Base-by-base conservation (phyloP, 2,797 vertebrate genomes). In the Eleutherodactylus coqui region DNA sequence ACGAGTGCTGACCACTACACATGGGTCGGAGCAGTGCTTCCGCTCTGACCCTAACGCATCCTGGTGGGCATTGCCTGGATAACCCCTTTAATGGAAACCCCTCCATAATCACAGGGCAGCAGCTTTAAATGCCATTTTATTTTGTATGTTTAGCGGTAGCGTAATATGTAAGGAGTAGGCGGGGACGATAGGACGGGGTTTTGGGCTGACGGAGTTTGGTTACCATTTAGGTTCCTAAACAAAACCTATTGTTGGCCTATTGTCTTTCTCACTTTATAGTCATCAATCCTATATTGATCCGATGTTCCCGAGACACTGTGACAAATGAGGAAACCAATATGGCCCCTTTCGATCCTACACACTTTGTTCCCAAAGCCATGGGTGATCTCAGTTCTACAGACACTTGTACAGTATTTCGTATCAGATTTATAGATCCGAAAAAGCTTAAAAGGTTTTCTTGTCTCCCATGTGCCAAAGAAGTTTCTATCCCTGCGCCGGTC, bases 301-400 rank as follows among this genome's bases (percentile, higher is more conserved):
- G 8, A 2, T 78, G 88, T 76, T 86, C 55, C 51, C 60, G 16
- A 67, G 87, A 88, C 88, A 89, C 88, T 49, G 60, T 88, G 89
- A 91, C 85, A 91, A 91, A 89, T 80, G 75, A 89, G 83, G 90
- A 87, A 88, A 91, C 88, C 75, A 73, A 17, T n/a, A 32, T 11
- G 24, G 89, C 88, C 85, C 21, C 49, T 2, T 91, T 93, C 89
- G 81, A n/a, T 91, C 92, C 79, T 82, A 88, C 87, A 24, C 87
- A 89, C 88, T 87, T 43, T 88, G 88, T 89, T 38, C 86, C 79
- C 75, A 41, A 87, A 88, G 79, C 29, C 91, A 76, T 60, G 89
- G 86, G 88, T 90, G 85, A 91, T 75, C 69, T 64, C 51, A 79
- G 76, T 84, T 62, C 89, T 90, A 89, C 82, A 90, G 85, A 88